These are phyloP conservation scores for Pterostichus niger DNA, from an alignment of 2,888 invertebrate species.

Conservation along the genomic window DNA sequence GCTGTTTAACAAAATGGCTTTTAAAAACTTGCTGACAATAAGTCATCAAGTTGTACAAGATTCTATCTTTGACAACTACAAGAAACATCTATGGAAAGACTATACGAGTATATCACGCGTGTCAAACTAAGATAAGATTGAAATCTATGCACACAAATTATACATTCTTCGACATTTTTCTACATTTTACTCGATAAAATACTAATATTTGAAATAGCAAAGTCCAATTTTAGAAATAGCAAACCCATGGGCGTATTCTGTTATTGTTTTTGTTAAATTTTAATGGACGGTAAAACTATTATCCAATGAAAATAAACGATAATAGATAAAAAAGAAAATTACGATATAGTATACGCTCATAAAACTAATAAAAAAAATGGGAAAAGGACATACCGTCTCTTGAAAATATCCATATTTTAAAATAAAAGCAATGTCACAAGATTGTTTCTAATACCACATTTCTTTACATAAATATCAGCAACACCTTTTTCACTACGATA, in stretches of 20 bases:
- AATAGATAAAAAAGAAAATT: too few species aligned
- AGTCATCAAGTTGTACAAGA: constrained; percentile 46
- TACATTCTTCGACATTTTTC: constrained; percentile 42
- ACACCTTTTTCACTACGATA: background rate
- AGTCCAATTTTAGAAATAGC: background rate
- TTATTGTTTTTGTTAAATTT: background rate
- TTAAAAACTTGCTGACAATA: constrained; percentile 45
- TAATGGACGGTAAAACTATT: background rate
- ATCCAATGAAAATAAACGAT: too few species aligned
- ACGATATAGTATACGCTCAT: too few species aligned
- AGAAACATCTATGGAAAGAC: constrained; percentile 34
- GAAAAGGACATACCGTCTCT: background rate
- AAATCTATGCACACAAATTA: constrained; percentile 49
- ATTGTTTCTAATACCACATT: background rate
- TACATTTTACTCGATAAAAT: constrained; percentile 8
- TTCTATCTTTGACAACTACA: constrained; percentile 48
- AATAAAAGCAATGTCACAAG: background rate
- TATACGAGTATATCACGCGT: constrained; percentile 35
- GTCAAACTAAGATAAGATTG: constrained; percentile 42
- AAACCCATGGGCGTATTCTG: too few species aligned
- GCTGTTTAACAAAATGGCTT: constrained; percentile 39
- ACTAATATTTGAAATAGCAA: constrained; percentile 47
- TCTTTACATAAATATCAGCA: background rate
- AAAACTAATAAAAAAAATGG: background rate
- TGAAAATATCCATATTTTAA: constrained; percentile 23